These are phyloP conservation scores for Menidia beryllina DNA, from an alignment of 2,113 vertebrate species.

Conservation along the genomic window DNA sequence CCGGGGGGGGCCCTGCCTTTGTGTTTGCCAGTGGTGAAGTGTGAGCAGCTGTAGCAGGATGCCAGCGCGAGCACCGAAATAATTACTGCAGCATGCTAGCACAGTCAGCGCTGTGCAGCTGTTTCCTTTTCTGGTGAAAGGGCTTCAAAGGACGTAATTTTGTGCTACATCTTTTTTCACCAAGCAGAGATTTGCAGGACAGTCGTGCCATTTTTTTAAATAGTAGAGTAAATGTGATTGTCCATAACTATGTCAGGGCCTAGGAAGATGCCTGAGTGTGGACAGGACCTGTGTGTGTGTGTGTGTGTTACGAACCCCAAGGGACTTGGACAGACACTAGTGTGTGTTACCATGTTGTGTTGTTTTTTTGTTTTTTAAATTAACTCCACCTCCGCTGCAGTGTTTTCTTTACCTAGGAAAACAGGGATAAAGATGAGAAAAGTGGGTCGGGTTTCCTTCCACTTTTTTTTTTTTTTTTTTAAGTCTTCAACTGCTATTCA, in stretches of 20 bases:
- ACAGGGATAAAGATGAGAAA: constrained; percentile 44
- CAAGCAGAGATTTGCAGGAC: constrained; percentile 12
- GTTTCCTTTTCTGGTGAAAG: constrained; percentile 66
- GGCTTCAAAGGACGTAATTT: constrained; percentile 47
- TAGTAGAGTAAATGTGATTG: constrained; percentile 65
- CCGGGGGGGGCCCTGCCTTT: constrained; percentile 25
- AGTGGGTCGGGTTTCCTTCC: constrained; percentile 50
- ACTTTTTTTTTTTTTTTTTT: constrained; percentile 12
- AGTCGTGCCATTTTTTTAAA: constrained; percentile 51
- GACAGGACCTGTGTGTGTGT: constrained; percentile 45
- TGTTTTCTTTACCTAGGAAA: constrained; percentile 46
- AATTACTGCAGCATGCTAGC: constrained; percentile 66
- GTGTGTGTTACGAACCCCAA: constrained; percentile 26
- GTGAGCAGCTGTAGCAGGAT: constrained; percentile 75
- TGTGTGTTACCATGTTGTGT: constrained; percentile 16
- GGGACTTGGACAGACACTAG: constrained; percentile 40
- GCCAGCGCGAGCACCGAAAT: constrained; percentile 66
- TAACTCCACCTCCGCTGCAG: constrained; percentile 38
- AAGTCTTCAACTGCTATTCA: too few relatives aligned
- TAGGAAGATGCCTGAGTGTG: constrained; percentile 51
- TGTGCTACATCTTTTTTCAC: constrained; percentile 10
- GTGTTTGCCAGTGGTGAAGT: constrained; percentile 64
- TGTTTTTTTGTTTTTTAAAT: constrained; percentile 3
- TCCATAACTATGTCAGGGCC: constrained; percentile 30
- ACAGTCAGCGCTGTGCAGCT: constrained; percentile 61